Conservation (phyloP, 2,797 vertebrate genomes). For the Mormyrus proboscirostris region DNA sequence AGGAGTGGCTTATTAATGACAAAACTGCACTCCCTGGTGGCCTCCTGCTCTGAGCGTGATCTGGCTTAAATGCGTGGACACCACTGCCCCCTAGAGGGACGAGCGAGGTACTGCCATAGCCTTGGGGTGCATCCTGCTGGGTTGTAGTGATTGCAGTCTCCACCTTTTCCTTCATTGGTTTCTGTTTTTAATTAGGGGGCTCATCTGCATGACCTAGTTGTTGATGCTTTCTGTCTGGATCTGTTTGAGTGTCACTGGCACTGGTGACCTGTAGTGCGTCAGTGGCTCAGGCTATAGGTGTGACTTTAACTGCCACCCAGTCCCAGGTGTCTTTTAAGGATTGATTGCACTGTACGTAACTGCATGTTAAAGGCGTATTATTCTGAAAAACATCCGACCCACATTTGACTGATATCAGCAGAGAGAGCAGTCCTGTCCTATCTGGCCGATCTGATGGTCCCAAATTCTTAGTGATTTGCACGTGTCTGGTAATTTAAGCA, state of each 20-base stretch:
- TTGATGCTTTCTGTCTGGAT: slow-evolving; percentile 23
- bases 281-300: not conserved
- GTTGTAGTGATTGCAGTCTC: slow-evolving; percentile 42
- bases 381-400: not conserved
- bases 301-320: slow-evolving; percentile 20
- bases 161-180: slow-evolving; percentile 26
- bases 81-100: not conserved
- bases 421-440: too few species aligned
- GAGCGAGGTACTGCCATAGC: not conserved
- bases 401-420: not conserved
- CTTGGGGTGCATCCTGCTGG: not conserved
- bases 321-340: not conserved
- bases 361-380: not conserved
- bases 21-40: not conserved
- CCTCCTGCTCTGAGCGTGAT: not conserved
- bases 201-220: slow-evolving; percentile 26
- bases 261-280: not conserved
- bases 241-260: slow-evolving; percentile 14
- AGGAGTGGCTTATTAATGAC: not conserved
- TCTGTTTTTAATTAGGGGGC: slow-evolving; percentile 28
- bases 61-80: not conserved
- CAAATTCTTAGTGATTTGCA: not conserved
- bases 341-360: not conserved
- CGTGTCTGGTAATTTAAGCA: not conserved
- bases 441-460: not conserved